Evolutionary conservation across 2,113 vertebrate species (phyloP), one percentile per base, ranked within the genome.

Genomic region (Ursus arctos): DNA sequence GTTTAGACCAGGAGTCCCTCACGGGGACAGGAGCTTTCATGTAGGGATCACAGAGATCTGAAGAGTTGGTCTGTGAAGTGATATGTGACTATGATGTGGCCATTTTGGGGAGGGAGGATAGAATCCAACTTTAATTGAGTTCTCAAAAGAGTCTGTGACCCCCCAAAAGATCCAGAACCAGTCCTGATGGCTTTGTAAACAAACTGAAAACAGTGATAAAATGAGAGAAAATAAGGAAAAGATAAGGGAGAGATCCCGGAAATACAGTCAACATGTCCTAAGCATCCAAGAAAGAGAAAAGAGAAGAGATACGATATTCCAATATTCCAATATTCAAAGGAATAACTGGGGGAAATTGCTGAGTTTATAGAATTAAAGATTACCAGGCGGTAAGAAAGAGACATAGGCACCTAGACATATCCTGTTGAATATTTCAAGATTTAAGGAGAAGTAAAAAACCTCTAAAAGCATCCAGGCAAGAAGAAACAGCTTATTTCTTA

Each of bases 241-340:
- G 72, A 67, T 63, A 53, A 84, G 43, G 47, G 21, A 74, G 24
- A 86, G 61, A 80, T 49, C 36, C 24, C 69, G 13, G 59, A 80
- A 97, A 85, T 84, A 18, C 33, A 88, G 59, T 90, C 57, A 96
- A 77, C 13, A 31, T 81, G 43, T 59, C 36, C 63, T 90, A 87
- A 87, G 71, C 65, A 88, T 86, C n/a, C n/a, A 86, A 96, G 81
- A 83, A 49, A 92, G 76, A 95, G 74, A 82, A 77, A 96, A 63
- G 7, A 88, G 24, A 81, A 63, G 22, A 1, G 13, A 61, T 88
- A 67, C 14, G 10, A 28, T 57, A 18, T 43, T 43, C 43, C 43
- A 43, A 43, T 43, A 43, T 43, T 43, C 33, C 43, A 26, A 49
- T 72, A 90, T 57, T 69, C 59, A 63, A 95, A 91, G 28, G 1